Evolutionary conservation across 2,113 vertebrate species (phyloP), one percentile per base, ranked within the genome.

Genomic region (Lucifuga dentata): DNA sequence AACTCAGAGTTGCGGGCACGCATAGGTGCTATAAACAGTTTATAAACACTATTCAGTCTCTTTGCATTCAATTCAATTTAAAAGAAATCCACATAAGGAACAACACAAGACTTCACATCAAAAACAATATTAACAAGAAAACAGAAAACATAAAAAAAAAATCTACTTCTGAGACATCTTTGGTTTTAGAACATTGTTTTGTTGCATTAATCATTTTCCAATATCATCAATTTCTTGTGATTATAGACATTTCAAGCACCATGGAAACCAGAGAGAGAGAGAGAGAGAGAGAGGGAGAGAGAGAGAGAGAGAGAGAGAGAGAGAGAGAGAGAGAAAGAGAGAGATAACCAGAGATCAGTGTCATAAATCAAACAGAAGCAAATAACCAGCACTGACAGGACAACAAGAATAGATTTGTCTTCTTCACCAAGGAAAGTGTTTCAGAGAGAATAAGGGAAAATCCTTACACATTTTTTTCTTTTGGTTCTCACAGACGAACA

Each of bases 171-270:
- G 26, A 7, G 17, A 19, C 29, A 67, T 56, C 19, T 58, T 15
- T 36, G 16, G 48, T 68, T 60, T 62, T 12, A 48, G 39, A 32
- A 19, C 40, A 43, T 17, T 44, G 56, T 49, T 64, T 17, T 44
- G 56, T 52, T 64, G 48, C 76, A 74, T 86, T 69, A 24, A 79
- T 83, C 67, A 64, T 83, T 78, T 89, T 78, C 35, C 57, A 81
- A 83, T 86, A 76, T 80, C 78, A 70, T 15, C 49, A 33, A 38
- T 77, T 76, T 9, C 36, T 43, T 2, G 9, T 44, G 50, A 83
- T 80, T 43, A 56, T 8, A 3, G 38, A 52, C 48, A 11, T 55
- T 53, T 66, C 57, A 56, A 59, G 33, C 70, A 17, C 86, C 76
- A 77, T 68, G 65, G 84, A 65, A 84, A 89, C 78, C 35, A 8